Evolutionary conservation across 2,888 invertebrate genomes (phyloP).

Genomic region (Apamea monoglypha): DNA sequence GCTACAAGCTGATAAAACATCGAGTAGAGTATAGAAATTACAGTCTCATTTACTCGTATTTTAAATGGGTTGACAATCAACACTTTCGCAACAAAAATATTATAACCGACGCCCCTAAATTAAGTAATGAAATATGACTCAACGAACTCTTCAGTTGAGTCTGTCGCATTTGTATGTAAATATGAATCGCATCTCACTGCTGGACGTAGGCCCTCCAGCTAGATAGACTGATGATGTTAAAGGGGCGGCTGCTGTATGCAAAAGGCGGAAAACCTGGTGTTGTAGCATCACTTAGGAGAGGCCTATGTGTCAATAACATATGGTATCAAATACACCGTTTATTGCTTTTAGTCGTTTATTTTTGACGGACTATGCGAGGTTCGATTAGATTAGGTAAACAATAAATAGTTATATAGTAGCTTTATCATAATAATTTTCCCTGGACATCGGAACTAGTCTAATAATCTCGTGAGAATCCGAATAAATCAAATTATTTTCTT

Average conservation of each 20-base stretch:
- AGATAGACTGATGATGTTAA: not conserved
- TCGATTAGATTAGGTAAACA: not conserved
- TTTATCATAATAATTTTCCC: slow-evolving; percentile 45
- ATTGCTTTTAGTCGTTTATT: slow-evolving; percentile 1
- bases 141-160: not conserved
- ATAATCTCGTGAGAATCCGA: slow-evolving; percentile 82
- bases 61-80: not conserved
- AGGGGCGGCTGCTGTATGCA: not conserved
- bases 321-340: not conserved
- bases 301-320: not conserved
- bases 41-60: too few species aligned
- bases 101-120: not conserved
- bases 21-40: not conserved
- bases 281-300: not conserved
- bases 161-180: not conserved
- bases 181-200: not conserved
- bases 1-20: not conserved
- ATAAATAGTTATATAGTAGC: slow-evolving; percentile 16
- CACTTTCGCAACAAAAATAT: not conserved
- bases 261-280: not conserved
- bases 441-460: slow-evolving; percentile 71
- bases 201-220: not conserved
- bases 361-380: not conserved
- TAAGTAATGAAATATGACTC: not conserved
- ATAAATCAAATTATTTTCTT: slow-evolving; percentile 81